Evolutionary conservation across 1,140 invertebrate species (phyloP).

Genomic region (Drosophila leontia): DNA sequence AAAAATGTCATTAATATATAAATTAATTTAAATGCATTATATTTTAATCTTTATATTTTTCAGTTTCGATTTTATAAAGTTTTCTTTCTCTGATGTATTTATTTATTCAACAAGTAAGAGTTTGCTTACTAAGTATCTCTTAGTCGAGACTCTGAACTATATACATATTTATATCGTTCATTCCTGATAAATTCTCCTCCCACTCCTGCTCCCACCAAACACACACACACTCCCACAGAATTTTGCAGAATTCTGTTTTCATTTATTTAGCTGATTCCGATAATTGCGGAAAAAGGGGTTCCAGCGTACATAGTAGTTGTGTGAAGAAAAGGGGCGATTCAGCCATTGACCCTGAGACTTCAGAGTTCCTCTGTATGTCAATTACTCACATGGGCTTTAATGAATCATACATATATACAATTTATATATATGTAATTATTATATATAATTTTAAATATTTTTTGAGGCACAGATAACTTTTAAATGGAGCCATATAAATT

Average conservation of each 20-base stretch:
- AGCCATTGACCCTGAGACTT: conserved; percentile 49
- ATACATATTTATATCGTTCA: neutral
- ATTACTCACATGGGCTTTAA: neutral
- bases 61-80: too few species aligned
- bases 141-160: neutral
- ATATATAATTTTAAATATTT: too few species aligned
- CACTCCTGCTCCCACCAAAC: neutral
- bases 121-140: neutral
- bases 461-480: neutral
- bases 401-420: neutral
- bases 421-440: neutral
- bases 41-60: neutral
- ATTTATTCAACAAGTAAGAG: too few species aligned
- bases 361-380: conserved; percentile 1
- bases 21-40: neutral
- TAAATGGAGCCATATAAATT: too few species aligned
- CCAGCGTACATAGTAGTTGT: neutral
- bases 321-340: conserved; percentile 7
- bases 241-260: conserved; percentile 49
- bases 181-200: conserved; percentile 14
- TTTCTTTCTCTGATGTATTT: neutral
- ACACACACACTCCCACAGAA: conserved; percentile 8
- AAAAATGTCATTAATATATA: neutral
- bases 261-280: conserved; percentile 39
- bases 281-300: conserved; percentile 13